A percentile compares a stretch with the other conserved stretches of the same genome.
phyloP scores from a whole-genome alignment of 1,140 invertebrate species.

The Ephestia elutella region DNA sequence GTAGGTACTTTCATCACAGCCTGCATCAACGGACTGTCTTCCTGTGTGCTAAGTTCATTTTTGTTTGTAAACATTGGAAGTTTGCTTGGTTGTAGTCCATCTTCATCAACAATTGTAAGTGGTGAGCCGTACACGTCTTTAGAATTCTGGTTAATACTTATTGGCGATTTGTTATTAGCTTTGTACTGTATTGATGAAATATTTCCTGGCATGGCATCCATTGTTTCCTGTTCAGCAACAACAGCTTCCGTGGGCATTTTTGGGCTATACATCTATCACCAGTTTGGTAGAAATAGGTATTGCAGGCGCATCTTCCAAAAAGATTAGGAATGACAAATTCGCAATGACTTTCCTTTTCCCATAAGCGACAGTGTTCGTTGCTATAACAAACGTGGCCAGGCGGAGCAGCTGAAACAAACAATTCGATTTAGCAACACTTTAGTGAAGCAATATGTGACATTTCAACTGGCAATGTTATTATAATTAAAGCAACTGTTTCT shows the following conservation, averaged over 20 bases:
- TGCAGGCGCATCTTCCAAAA: constrained; percentile 90
- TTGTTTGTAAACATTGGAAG: constrained; percentile 50
- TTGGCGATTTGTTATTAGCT: constrained; percentile 26
- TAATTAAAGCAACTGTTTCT: constrained; percentile 7
- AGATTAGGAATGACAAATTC: constrained; percentile 92
- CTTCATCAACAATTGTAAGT: constrained; percentile 34
- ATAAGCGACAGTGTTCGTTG: constrained; percentile 89
- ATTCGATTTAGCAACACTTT: not conserved
- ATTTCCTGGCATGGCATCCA: constrained; percentile 32
- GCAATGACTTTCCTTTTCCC: constrained; percentile 87
- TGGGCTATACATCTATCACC: constrained; percentile 77
- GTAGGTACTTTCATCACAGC: constrained; percentile 57
- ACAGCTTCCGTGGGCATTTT: constrained; percentile 61
- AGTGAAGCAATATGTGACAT: constrained; percentile 17
- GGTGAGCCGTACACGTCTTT: constrained; percentile 29
- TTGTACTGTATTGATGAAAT: constrained; percentile 18
- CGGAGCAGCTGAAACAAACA: constrained; percentile 82
- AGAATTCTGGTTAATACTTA: constrained; percentile 22
- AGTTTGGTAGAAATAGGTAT: constrained; percentile 78
- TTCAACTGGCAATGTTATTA: not conserved
- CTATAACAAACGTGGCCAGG: constrained; percentile 92
- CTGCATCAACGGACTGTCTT: constrained; percentile 61
- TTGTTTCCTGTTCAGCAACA: constrained; percentile 46
- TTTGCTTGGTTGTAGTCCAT: constrained; percentile 51
- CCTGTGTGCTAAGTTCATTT: constrained; percentile 58